Percentiles rank a stretch among this genome's conserved stretches.
Conservation (phyloP, 2,888 invertebrate species). For the Hofmannophila pseudospretella region DNA sequence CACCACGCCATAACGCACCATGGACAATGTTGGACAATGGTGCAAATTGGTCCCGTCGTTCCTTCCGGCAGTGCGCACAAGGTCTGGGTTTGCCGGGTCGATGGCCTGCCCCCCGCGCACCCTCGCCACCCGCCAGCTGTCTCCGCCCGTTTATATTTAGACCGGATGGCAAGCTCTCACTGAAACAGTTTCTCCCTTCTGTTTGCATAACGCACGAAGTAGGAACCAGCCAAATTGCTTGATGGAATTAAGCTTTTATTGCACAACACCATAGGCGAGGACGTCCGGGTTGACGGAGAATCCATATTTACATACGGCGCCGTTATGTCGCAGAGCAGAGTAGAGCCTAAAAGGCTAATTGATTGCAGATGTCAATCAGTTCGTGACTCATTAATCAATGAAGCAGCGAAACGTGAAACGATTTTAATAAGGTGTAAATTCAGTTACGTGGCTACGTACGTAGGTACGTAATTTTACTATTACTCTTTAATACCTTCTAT, state of each 20-base stretch:
- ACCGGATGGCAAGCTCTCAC: constrained; percentile 62
- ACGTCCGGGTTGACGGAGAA: not conserved
- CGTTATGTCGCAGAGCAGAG: not conserved
- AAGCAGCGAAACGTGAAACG: constrained; percentile 11
- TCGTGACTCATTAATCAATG: constrained; percentile 9
- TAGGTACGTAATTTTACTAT: too few relatives aligned
- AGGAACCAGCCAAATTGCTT: too few relatives aligned
- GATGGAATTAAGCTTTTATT: constrained; percentile 10
- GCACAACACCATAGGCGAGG: not conserved
- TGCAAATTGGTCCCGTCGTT: constrained; percentile 37
- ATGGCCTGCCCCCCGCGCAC: constrained; percentile 37
- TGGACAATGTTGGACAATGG: constrained; percentile 5
- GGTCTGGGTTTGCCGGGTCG: constrained; percentile 67
- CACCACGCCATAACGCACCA: not conserved
- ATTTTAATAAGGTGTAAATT: not conserved
- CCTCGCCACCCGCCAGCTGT: constrained; percentile 49
- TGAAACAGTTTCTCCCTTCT: constrained; percentile 64
- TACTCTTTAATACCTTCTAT: too few relatives aligned
- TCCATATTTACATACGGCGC: not conserved
- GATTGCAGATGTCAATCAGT: constrained; percentile 9
- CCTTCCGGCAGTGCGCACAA: constrained; percentile 56
- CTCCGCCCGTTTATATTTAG: constrained; percentile 66
- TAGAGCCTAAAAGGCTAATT: constrained; percentile 5
- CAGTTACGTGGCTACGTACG: too few relatives aligned
- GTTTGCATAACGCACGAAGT: constrained; percentile 53